Evolutionary conservation across 2,113 vertebrate species (phyloP).

Genomic region (Platycercus adscitus): DNA sequence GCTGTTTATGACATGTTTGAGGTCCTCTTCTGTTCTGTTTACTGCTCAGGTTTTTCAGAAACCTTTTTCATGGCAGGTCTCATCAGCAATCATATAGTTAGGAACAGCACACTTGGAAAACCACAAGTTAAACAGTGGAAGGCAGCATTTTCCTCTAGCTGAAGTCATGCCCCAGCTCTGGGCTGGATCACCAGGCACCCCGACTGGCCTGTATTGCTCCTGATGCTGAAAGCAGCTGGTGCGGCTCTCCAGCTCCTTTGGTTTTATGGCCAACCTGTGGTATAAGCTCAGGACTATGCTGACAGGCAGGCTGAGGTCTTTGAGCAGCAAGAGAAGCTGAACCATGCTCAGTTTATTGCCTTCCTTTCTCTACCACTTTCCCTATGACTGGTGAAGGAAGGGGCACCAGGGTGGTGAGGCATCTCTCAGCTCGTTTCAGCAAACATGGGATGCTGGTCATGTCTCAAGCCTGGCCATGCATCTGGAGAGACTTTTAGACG

Average conservation of each 20-base stretch:
- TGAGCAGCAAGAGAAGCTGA: not conserved
- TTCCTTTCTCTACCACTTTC: not conserved
- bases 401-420: not conserved
- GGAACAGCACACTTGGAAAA: not conserved
- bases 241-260: not conserved
- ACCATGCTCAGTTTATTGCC: not conserved
- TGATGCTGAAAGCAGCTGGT: accelerated
- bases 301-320: not conserved
- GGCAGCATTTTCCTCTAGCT: not conserved
- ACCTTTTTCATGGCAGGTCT: not conserved
- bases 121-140: not conserved
- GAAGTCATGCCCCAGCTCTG: not conserved
- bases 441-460: not conserved
- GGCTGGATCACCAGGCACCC: not conserved
- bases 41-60: conserved; percentile 42
- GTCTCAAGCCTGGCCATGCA: not conserved
- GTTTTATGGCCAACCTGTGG: not conserved
- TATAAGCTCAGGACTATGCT: accelerated
- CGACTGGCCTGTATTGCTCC: not conserved
- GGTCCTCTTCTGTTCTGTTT: conserved; percentile 34
- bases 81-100: not conserved
- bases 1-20: conserved; percentile 30
- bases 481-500: conserved; percentile 27
- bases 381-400: not conserved
- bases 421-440: not conserved